Evolutionary conservation across 2,113 vertebrate species (phyloP).

Genomic region (Turdus rufiventris): DNA sequence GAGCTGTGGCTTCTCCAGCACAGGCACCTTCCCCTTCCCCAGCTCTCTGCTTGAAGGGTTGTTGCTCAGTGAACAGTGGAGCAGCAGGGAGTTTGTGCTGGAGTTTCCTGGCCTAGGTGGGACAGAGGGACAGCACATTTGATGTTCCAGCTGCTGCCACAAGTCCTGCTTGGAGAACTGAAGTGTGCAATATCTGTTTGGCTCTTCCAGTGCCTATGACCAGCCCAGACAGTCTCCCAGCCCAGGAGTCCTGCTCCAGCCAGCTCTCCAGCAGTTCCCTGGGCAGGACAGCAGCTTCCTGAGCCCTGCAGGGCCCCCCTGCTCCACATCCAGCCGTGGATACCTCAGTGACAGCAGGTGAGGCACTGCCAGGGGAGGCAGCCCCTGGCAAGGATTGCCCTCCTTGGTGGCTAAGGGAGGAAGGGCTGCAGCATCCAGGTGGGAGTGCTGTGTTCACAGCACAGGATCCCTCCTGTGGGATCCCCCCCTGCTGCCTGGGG

Average conservation of each 20-base stretch:
- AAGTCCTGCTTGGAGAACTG: background rate
- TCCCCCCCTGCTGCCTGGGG: background rate
- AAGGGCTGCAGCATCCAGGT: background rate
- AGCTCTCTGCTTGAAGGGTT: background rate
- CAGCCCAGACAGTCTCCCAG: constrained; percentile 83
- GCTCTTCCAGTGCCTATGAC: constrained; percentile 85
- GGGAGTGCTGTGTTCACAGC: background rate
- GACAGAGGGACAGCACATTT: background rate
- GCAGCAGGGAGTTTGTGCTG: background rate
- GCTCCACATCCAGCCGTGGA: constrained; percentile 78
- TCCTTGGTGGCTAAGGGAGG: background rate
- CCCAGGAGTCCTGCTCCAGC: constrained; percentile 76
- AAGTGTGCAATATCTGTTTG: background rate
- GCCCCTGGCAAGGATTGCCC: background rate
- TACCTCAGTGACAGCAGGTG: constrained; percentile 80
- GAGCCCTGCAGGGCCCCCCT: constrained; percentile 75
- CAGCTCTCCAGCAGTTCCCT: constrained; percentile 83
- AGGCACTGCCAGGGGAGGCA: background rate
- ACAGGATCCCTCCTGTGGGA: background rate
- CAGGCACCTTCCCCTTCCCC: background rate
- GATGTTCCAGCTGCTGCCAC: background rate
- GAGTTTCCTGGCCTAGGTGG: background rate
- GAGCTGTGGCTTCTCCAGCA: background rate
- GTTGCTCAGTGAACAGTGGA: background rate
- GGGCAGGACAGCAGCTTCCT: constrained; percentile 84